Base-by-base conservation (phyloP, 2,888 invertebrate genomes). In the Galerucella calmariensis region DNA sequence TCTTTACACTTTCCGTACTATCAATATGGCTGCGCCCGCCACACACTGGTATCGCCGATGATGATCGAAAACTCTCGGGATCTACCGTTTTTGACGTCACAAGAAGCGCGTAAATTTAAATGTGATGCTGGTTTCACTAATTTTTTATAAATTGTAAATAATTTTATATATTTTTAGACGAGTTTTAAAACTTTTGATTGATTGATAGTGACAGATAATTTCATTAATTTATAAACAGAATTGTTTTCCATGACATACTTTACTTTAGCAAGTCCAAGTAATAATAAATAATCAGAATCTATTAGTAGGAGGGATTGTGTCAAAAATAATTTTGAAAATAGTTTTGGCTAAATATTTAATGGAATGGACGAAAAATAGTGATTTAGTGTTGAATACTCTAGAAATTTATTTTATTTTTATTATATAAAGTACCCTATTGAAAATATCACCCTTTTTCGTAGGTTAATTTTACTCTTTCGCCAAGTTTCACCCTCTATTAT, bases 11-110 rank as follows among this genome's bases (percentile, higher is more conserved):
- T 79, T 82, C 82, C 82, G 81, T 82, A 92, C 91, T 92, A 92
- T 79, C 81, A 82, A 82, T 81, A 94, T 94, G 94, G 94, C 93
- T 93, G 93, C 93, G 92, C 93, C 93, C 92, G 93, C 92, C 92
- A 92, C 92, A 92, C 88, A 92, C 88, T 84, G 78, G 59, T 83
- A 79, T 73, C 73, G 66, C 75, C 79, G 79, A 79, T 62, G 61
- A 63, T 51, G 74, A 75, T 79, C 80, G 81, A 81, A 76, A 70
- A 69, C 51, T 58, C 72, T 81, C 81, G 82, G 79, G 66, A 68
- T 75, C 69, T 77, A 68, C 78, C 81, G 81, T 72, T 72, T 66
- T 73, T 72, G 74, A 78, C 78, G 78, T 72, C 75, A 75, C 70
- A 62, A 76, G 69, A 51, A 72, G 81, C 82, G 82, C 79, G 72